Evolutionary conservation across 2,113 vertebrate genomes (phyloP).

Genomic region (Ictalurus punctatus): DNA sequence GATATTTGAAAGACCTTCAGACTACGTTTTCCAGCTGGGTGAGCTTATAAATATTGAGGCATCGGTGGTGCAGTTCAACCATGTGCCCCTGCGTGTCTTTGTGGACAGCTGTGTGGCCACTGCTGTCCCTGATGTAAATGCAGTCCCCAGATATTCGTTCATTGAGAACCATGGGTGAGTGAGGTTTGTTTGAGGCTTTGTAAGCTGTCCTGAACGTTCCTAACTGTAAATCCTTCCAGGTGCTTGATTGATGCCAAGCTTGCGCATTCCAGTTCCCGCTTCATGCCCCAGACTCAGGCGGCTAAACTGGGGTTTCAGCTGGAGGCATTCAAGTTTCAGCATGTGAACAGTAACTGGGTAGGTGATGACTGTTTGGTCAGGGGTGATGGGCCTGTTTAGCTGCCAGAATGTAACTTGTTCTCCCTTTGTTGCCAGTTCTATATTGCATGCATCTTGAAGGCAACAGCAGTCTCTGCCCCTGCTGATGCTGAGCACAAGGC

Average conservation of each 20-base stretch:
- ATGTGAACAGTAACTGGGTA: slow-evolving; percentile 19
- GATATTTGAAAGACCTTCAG: slow-evolving; percentile 23
- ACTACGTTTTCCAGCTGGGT: slow-evolving; percentile 42
- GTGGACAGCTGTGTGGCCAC: slow-evolving; percentile 69
- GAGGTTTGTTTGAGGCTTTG: neutral
- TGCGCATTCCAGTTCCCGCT: slow-evolving; percentile 35
- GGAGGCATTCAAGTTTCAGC: slow-evolving; percentile 46
- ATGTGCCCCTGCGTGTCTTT: slow-evolving; percentile 63
- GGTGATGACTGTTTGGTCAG: neutral
- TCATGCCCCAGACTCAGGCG: slow-evolving; percentile 28
- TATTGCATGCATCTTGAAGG: slow-evolving; percentile 42
- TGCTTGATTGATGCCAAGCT: slow-evolving; percentile 48
- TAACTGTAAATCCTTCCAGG: neutral
- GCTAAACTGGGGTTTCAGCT: slow-evolving; percentile 41
- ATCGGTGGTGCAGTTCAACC: slow-evolving; percentile 53
- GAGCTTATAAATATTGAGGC: slow-evolving; percentile 61
- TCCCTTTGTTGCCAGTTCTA: slow-evolving; percentile 37
- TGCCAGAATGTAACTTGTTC: neutral
- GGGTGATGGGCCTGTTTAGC: no score
- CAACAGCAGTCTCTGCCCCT: slow-evolving; percentile 13
- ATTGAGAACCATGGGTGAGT: slow-evolving; percentile 55
- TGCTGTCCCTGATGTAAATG: slow-evolving; percentile 17
- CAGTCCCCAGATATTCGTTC: slow-evolving; percentile 44
- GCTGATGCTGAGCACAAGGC: slow-evolving; percentile 42
- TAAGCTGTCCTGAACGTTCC: neutral